Percentiles rank a stretch among this genome's conserved stretches.
Conservation (phyloP, 2,797 vertebrate species). For the Cuculus canorus region DNA sequence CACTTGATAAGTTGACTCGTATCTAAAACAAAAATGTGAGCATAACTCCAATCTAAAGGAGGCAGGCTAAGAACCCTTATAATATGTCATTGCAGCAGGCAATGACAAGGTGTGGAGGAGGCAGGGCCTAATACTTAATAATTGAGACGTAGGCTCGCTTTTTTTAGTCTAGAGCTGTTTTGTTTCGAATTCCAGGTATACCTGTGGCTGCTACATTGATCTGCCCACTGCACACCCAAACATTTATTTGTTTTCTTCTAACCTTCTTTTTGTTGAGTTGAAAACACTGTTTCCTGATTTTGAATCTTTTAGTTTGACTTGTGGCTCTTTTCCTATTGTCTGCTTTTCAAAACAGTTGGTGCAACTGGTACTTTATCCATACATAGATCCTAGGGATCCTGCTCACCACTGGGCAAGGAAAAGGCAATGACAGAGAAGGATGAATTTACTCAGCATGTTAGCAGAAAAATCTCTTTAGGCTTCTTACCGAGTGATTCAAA, state of each 20-base stretch:
- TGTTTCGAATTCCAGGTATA: neutral
- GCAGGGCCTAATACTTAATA: neutral
- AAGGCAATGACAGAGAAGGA: neutral
- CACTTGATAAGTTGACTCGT: neutral
- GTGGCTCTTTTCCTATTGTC: neutral
- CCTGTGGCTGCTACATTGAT: accelerated
- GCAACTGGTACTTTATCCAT: neutral
- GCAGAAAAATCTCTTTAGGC: neutral
- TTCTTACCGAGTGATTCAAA: neutral
- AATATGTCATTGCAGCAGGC: neutral
- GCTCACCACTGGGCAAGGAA: neutral
- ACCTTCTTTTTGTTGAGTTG: neutral
- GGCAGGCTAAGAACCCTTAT: neutral
- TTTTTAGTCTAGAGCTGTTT: neutral
- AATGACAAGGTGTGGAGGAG: neutral
- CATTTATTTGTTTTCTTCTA: neutral
- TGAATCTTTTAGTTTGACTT: neutral
- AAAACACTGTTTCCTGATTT: neutral
- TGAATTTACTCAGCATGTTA: neutral
- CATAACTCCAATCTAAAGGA: neutral
- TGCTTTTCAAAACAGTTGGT: neutral
- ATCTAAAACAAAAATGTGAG: neutral
- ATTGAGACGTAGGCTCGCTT: neutral
- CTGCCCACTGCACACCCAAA: neutral
- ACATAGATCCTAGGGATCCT: neutral